phyloP scores from a whole-genome alignment of 2,113 vertebrate species.

The Seriola rivoliana region DNA sequence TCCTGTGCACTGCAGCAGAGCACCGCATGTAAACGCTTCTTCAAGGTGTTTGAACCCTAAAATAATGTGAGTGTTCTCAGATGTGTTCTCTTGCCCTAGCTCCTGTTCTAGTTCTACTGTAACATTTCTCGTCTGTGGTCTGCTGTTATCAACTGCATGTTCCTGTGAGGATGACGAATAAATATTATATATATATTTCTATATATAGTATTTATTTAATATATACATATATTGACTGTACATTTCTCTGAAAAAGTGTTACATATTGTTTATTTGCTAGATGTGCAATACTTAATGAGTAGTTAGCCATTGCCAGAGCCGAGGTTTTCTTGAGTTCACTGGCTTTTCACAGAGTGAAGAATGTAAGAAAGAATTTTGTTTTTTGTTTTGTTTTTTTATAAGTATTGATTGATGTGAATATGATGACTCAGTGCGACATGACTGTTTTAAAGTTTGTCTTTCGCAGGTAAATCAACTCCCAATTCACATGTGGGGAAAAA shows the following conservation, averaged over 20 bases:
- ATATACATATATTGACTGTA: conserved; percentile 81
- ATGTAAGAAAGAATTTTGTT: conserved; percentile 52
- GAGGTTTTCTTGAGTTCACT: conserved; percentile 45
- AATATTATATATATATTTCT: conserved; percentile 79
- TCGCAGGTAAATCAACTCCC: conserved; percentile 38
- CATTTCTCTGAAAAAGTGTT: conserved; percentile 78
- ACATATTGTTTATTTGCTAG: conserved; percentile 81
- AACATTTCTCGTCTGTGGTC: conserved; percentile 81
- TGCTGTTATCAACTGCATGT: conserved; percentile 86
- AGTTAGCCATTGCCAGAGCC: conserved; percentile 76
- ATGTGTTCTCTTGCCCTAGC: conserved; percentile 66
- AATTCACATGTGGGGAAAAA: neutral
- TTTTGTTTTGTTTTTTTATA: conserved; percentile 37
- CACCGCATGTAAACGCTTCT: conserved; percentile 72
- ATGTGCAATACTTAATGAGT: conserved; percentile 84
- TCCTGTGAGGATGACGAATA: conserved; percentile 72
- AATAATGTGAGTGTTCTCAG: conserved; percentile 78
- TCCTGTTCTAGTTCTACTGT: conserved; percentile 82
- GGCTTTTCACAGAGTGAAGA: conserved; percentile 67
- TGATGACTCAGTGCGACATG: conserved; percentile 53
- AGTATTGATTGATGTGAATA: conserved; percentile 49
- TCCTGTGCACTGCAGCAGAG: conserved; percentile 53
- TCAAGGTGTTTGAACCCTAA: conserved; percentile 65
- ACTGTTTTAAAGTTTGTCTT: conserved; percentile 68
- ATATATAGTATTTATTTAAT: conserved; percentile 84